A percentile compares a stretch with the other conserved stretches of the same genome.
These are phyloP conservation scores for Eremobia ochroleuca DNA, from an alignment of 2,888 invertebrate genomes.

Conservation along the genomic window DNA sequence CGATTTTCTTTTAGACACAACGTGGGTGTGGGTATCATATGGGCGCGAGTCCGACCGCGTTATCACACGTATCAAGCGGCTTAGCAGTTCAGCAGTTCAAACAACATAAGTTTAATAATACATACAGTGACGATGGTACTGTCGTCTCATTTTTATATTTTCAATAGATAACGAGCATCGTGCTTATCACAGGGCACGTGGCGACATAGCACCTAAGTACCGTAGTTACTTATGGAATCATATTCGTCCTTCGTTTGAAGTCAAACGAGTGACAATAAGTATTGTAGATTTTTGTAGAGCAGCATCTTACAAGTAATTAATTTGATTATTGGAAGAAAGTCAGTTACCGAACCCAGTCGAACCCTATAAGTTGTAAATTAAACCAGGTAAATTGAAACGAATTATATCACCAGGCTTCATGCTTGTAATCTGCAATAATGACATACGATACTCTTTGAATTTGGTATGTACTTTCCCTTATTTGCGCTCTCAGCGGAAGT, in stretches of 20 bases:
- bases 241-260: not conserved
- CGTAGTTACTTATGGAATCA: not conserved
- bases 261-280: not conserved
- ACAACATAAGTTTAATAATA: not conserved
- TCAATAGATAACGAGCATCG: conserved; percentile 5
- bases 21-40: not conserved
- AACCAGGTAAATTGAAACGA: too few relatives aligned
- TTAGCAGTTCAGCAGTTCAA: conserved; percentile 28
- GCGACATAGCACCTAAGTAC: not conserved
- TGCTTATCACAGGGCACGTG: conserved; percentile 13
- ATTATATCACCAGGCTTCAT: too few relatives aligned
- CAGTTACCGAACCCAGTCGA: not conserved
- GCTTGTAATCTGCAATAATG: too few relatives aligned
- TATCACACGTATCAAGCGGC: conserved; percentile 9
- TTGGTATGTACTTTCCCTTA: too few relatives aligned
- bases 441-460: too few relatives aligned
- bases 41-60: not conserved
- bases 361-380: too few relatives aligned
- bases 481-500: too few relatives aligned
- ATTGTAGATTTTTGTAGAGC: not conserved
- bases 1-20: not conserved
- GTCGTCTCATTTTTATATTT: not conserved
- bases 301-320: not conserved
- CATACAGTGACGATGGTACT: not conserved
- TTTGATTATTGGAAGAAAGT: not conserved